Evolutionary conservation across 2,888 invertebrate species (phyloP).

Genomic region (Schrankia costaestrigalis): DNA sequence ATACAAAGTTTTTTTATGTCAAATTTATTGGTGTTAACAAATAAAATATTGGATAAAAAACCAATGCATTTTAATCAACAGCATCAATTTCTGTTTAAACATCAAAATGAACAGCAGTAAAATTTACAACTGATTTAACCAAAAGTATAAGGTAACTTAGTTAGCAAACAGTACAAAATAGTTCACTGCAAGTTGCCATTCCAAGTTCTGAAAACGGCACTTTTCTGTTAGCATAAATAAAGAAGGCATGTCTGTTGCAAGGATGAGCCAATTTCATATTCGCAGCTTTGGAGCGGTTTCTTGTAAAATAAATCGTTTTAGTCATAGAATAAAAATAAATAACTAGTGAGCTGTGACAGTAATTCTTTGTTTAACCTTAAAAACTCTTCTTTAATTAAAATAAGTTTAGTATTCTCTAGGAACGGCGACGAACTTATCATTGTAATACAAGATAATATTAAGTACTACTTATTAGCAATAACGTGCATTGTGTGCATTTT

Average conservation of each 20-base stretch:
- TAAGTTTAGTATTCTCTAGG: too few species aligned
- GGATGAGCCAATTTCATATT: conserved; percentile 66
- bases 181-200: conserved; percentile 21
- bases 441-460: too few species aligned
- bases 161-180: conserved; percentile 24
- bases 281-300: conserved; percentile 54
- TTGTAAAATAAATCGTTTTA: conserved; percentile 54
- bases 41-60: too few species aligned
- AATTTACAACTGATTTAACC: conserved; percentile 7
- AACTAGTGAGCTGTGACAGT: conserved; percentile 7
- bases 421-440: too few species aligned
- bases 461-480: too few species aligned
- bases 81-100: neutral
- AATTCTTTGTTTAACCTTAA: too few species aligned
- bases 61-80: too few species aligned
- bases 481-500: too few species aligned
- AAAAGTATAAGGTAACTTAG: conserved; percentile 15
- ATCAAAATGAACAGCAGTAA: neutral
- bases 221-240: conserved; percentile 45
- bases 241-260: conserved; percentile 52
- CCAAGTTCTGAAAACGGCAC: conserved; percentile 36
- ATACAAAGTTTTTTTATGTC: too few species aligned
- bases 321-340: conserved; percentile 47
- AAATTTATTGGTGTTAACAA: too few species aligned
- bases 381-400: too few species aligned